Percentiles rank a stretch among this genome's conserved stretches.
Conservation (phyloP, 2,797 vertebrate genomes). For the Megalops cyprinoides region DNA sequence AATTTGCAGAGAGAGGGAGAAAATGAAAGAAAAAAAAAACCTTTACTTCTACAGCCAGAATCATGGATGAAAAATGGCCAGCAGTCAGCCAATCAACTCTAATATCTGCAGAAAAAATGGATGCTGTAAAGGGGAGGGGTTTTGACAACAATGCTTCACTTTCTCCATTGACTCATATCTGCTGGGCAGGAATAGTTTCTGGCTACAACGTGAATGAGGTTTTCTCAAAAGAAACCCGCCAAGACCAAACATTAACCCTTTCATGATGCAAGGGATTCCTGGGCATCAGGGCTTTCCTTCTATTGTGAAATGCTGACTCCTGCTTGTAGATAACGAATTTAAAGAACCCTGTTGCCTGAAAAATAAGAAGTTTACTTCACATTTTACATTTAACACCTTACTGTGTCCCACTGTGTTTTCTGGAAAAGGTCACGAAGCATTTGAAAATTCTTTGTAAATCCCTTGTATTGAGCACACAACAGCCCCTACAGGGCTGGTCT, state of each 20-base stretch:
- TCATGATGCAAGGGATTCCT: conserved; percentile 3
- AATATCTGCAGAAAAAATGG: conserved; percentile 26
- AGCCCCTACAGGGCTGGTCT: too few relatives aligned
- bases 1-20: neutral
- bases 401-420: too few relatives aligned
- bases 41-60: conserved; percentile 17
- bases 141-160: neutral
- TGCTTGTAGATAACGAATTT: too few relatives aligned
- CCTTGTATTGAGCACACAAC: too few relatives aligned
- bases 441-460: too few relatives aligned
- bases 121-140: neutral
- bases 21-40: neutral
- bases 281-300: conserved; percentile 36
- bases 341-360: too few relatives aligned
- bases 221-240: conserved; percentile 27
- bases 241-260: conserved; percentile 19
- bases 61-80: conserved; percentile 35
- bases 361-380: too few relatives aligned
- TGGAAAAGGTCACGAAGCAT: too few relatives aligned
- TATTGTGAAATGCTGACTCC: conserved; percentile 54
- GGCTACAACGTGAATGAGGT: conserved; percentile 24
- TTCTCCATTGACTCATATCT: neutral
- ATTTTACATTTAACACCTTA: too few relatives aligned
- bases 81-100: conserved; percentile 39
- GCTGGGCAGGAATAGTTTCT: conserved; percentile 27